phyloP scores from a whole-genome alignment of 1,140 invertebrate species.

The Diachasmimorpha longicaudata region DNA sequence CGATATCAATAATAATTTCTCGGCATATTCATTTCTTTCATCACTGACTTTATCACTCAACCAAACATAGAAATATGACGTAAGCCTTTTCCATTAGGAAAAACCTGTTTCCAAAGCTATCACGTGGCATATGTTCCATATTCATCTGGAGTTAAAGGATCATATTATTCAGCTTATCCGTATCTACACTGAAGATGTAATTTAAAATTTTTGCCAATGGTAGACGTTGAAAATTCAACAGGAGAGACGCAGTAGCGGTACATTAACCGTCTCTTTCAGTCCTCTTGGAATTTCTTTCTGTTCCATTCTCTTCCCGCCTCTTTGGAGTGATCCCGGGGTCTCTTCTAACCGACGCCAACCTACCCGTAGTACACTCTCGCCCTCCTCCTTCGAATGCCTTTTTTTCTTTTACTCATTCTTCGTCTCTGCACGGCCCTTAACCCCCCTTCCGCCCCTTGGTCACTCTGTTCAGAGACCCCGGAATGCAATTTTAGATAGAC shows the following conservation, averaged over 20 bases:
- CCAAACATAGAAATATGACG: too few relatives aligned
- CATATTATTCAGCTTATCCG: neutral
- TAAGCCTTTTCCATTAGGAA: too few relatives aligned
- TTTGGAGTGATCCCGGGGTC: slow-evolving; percentile 14
- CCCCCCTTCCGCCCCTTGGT: neutral
- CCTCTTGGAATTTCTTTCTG: slow-evolving; percentile 18
- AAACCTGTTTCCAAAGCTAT: too few relatives aligned
- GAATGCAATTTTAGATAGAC: slow-evolving; percentile 19
- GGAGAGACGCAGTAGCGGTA: slow-evolving; percentile 21
- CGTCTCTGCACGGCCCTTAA: neutral
- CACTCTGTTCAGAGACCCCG: neutral
- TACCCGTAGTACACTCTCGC: neutral
- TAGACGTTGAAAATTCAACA: neutral
- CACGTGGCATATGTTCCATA: too few relatives aligned
- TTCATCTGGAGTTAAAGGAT: too few relatives aligned
- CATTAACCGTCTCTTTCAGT: slow-evolving; percentile 26
- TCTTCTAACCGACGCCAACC: neutral
- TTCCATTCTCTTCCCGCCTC: slow-evolving; percentile 2
- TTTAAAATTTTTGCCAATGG: neutral
- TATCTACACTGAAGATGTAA: neutral
- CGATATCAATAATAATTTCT: too few relatives aligned
- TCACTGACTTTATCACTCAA: too few relatives aligned
- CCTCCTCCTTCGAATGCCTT: neutral
- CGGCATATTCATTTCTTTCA: too few relatives aligned
- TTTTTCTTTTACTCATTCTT: neutral